These are phyloP conservation scores for Mastigias papua DNA, from an alignment of 30 jellyfish, hydroid and myxozoan species.

Conservation along the genomic window DNA sequence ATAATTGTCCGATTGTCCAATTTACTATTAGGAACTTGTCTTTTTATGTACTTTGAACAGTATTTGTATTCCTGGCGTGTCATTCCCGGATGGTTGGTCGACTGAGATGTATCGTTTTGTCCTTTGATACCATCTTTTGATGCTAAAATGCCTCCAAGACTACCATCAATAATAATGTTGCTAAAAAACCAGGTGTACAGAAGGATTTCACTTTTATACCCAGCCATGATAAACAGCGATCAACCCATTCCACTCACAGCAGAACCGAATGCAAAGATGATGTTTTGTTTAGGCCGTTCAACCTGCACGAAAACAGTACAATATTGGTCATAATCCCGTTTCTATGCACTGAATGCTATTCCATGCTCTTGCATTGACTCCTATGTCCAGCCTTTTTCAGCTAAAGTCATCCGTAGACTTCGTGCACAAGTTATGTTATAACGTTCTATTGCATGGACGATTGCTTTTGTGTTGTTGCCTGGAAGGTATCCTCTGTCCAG, in stretches of 20 bases:
- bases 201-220: neutral
- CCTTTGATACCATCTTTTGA: neutral
- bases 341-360: neutral
- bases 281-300: neutral
- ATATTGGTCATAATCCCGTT: neutral
- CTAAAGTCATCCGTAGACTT: too few species aligned
- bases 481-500: too few species aligned
- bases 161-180: neutral
- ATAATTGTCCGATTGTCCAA: constrained; percentile 25
- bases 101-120: neutral
- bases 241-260: neutral
- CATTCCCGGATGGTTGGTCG: neutral
- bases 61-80: too few species aligned
- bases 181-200: neutral
- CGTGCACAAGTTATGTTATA: too few species aligned
- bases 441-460: too few species aligned
- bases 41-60: neutral
- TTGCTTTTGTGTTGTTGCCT: too few species aligned
- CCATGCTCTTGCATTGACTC: too few species aligned
- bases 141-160: neutral
- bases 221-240: neutral
- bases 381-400: too few species aligned
- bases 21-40: neutral
- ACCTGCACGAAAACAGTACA: constrained; percentile 2
- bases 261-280: neutral